Evolutionary conservation across 2,113 vertebrate species (phyloP).

Genomic region (Boulengeromyrus knoepffleri): DNA sequence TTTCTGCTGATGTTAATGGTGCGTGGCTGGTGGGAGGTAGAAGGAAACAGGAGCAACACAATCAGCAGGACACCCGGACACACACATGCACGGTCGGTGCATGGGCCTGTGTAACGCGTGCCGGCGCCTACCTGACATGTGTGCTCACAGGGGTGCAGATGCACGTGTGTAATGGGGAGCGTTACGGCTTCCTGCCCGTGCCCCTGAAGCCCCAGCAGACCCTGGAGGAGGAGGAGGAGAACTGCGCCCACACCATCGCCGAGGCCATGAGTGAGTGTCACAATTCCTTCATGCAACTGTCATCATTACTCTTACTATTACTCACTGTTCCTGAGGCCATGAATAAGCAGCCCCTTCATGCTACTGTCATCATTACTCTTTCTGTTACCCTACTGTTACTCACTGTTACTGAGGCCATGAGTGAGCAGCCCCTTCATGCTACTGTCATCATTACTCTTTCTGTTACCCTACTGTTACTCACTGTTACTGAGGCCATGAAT

Average conservation of each 20-base stretch:
- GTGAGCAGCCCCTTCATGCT: slow-evolving; percentile 48
- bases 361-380: background rate
- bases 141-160: slow-evolving; percentile 69
- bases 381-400: background rate
- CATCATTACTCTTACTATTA: background rate
- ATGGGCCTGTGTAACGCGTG: background rate
- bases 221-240: slow-evolving; percentile 79
- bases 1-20: slow-evolving; percentile 10
- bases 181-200: slow-evolving; percentile 86
- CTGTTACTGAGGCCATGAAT: slow-evolving; percentile 54
- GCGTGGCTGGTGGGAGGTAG: background rate
- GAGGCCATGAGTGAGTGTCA: slow-evolving; percentile 93
- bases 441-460: slow-evolving; percentile 43
- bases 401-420: slow-evolving; percentile 43
- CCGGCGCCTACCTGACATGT: slow-evolving; percentile 27
- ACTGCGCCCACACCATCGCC: slow-evolving; percentile 77
- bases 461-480: slow-evolving; percentile 18
- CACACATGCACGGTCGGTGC: background rate
- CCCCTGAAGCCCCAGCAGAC: slow-evolving; percentile 83
- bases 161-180: slow-evolving; percentile 87
- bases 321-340: slow-evolving; percentile 34
- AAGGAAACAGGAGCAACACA: background rate
- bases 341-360: slow-evolving; percentile 56
- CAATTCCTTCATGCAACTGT: background rate
- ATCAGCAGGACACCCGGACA: background rate